These are phyloP conservation scores for Hypomecis punctinalis DNA, from an alignment of 2,888 invertebrate species.

Conservation along the genomic window DNA sequence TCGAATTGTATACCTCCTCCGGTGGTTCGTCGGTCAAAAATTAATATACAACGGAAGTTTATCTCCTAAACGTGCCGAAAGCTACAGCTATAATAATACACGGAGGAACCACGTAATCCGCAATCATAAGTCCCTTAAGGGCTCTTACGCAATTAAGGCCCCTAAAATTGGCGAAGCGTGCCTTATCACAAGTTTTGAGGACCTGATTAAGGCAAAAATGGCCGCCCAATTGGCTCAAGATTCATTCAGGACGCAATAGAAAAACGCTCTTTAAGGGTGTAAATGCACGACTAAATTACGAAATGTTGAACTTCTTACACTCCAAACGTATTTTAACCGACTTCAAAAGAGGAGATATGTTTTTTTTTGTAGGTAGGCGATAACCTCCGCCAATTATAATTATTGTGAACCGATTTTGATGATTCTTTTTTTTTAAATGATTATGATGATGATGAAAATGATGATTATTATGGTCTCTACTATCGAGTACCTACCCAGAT, in stretches of 20 bases:
- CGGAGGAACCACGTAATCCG: constrained; percentile 37
- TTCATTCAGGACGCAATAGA: constrained; percentile 18
- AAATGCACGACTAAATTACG: constrained; percentile 4
- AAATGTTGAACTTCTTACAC: background rate
- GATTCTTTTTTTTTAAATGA: too few relatives aligned
- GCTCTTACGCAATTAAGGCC: constrained; percentile 51
- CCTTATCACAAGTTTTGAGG: constrained; percentile 61
- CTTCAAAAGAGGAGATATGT: too few relatives aligned
- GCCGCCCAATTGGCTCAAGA: constrained; percentile 48
- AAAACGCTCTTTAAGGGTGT: constrained; percentile 1
- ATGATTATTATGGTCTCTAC: too few relatives aligned
- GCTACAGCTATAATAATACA: constrained; percentile 26
- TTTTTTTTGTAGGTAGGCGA: too few relatives aligned
- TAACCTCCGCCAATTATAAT: too few relatives aligned
- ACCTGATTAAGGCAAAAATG: constrained; percentile 63
- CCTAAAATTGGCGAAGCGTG: constrained; percentile 61
- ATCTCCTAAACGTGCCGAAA: background rate
- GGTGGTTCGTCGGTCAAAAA: too few relatives aligned
- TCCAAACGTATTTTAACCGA: background rate
- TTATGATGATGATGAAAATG: too few relatives aligned
- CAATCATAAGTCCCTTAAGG: constrained; percentile 44
- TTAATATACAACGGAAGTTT: background rate
- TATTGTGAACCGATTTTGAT: too few relatives aligned
- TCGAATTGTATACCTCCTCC: too few relatives aligned
- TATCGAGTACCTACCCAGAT: too few relatives aligned